Conservation (phyloP, 2,797 vertebrate genomes). For the Characodon lateralis region DNA sequence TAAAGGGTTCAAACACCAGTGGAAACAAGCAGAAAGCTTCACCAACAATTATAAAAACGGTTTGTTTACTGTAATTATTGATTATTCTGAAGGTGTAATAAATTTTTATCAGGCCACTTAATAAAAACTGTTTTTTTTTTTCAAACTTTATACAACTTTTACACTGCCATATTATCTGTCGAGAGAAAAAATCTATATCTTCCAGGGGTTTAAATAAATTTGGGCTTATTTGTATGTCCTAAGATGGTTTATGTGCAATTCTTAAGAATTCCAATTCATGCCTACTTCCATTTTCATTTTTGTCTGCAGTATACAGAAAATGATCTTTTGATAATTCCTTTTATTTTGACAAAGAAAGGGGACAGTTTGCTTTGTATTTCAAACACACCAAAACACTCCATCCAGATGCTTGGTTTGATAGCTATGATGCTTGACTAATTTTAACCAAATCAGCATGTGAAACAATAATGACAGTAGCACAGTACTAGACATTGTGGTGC, state of each 20-base stretch:
- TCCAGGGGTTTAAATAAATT: background rate
- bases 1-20: background rate
- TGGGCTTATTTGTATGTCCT: background rate
- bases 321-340: background rate
- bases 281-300: constrained; percentile 6
- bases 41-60: background rate
- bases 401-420: constrained; percentile 39
- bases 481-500: constrained; percentile 27
- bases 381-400: constrained; percentile 18
- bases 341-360: constrained; percentile 10
- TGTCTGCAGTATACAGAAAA: constrained; percentile 24
- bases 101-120: background rate
- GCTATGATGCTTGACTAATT: constrained; percentile 29
- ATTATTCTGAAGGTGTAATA: background rate
- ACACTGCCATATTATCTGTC: background rate
- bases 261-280: constrained; percentile 2
- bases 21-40: background rate
- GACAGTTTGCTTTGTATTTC: background rate
- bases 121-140: background rate
- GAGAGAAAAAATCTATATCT: background rate
- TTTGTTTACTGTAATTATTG: background rate
- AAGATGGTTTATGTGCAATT: background rate
- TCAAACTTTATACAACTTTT: background rate
- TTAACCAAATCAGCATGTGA: constrained; percentile 44
- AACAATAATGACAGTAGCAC: constrained; percentile 48